Evolutionary conservation across 2,888 invertebrate genomes (phyloP), one percentile per base, ranked within the genome.

Genomic region (Macaria notata): DNA sequence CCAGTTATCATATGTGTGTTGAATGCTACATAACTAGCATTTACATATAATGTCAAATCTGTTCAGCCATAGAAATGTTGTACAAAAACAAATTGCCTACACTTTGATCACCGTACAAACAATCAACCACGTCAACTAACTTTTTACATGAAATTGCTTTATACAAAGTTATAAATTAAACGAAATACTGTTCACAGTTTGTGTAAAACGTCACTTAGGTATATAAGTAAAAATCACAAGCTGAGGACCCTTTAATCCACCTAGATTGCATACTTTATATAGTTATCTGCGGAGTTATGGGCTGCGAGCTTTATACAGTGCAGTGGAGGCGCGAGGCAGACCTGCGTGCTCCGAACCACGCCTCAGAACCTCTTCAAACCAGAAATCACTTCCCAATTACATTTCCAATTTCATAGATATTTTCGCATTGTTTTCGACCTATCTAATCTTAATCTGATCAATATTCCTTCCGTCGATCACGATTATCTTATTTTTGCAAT

Each of bases 1-100:
- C 89, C 87, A 83, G 86, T 85, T 86, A 89, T 83, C 81, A 81
- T 88, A 88, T 85, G 83, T 84, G 84, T 81, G 33, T 79, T 73
- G 86, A 88, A 88, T 85, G 88, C 86, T 81, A 76, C 75, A 78
- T 79, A 75, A 64, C 73, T 74, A 83, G 81, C 88, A 88, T 84
- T 82, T 82, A 73, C 78, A 78, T 77, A 79, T 78, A 81, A 86
- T 86, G 84, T 84, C 84, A 86, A 87, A 86, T 86, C 80, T 72
- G 78, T 83, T 76, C 83, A 77, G 83, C 80, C 81, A 81, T 87
- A 88, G 84, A 89, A 89, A 88, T 79, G 80, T 86, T 84, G 84
- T 87, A 88, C 79, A 90, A 88, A 88, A 86, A 59, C 82, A 81
- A 65, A 65, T 82, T 87, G 86, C 81, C 81, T 81, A 79, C 82